These are phyloP conservation scores for Oophaga pumilio DNA, from an alignment of 2,113 vertebrate species.

Conservation along the genomic window DNA sequence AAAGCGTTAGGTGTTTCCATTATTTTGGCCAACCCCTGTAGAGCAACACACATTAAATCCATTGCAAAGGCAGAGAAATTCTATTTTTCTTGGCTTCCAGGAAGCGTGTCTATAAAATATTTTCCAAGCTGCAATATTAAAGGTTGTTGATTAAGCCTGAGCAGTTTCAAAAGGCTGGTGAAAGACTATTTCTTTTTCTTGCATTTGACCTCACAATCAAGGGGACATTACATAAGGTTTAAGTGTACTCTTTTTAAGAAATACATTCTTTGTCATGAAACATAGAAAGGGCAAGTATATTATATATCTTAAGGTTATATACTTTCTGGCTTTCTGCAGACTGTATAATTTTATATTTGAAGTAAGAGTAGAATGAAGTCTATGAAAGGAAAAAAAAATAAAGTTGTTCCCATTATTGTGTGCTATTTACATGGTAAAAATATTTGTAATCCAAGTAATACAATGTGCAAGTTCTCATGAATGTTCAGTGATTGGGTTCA, in stretches of 20 bases:
- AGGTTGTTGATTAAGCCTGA: constrained; percentile 26
- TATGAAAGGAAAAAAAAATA: not conserved
- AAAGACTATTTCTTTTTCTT: constrained; percentile 36
- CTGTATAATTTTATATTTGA: not conserved
- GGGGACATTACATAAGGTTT: constrained; percentile 15
- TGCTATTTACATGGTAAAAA: not conserved
- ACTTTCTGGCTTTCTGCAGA: not conserved
- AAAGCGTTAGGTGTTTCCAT: too few species aligned
- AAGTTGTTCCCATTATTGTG: not conserved
- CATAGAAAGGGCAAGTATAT: not conserved
- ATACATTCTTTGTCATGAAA: not conserved
- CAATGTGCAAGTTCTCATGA: not conserved
- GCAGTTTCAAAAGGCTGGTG: not conserved
- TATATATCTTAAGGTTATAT: constrained; percentile 6
- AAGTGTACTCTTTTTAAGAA: not conserved
- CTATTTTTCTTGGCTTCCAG: not conserved
- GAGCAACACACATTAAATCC: not conserved
- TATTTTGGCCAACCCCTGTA: too few species aligned
- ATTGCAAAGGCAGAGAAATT: not conserved
- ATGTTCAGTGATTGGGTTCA: not conserved
- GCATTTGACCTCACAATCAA: constrained; percentile 39
- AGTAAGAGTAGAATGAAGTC: not conserved
- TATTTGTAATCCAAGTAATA: not conserved
- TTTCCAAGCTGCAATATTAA: constrained; percentile 28
- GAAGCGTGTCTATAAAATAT: not conserved